Evolutionary conservation across 2,113 vertebrate species (phyloP), one percentile per base, ranked within the genome.

Genomic region (Rhynchopsitta pachyrhyncha): DNA sequence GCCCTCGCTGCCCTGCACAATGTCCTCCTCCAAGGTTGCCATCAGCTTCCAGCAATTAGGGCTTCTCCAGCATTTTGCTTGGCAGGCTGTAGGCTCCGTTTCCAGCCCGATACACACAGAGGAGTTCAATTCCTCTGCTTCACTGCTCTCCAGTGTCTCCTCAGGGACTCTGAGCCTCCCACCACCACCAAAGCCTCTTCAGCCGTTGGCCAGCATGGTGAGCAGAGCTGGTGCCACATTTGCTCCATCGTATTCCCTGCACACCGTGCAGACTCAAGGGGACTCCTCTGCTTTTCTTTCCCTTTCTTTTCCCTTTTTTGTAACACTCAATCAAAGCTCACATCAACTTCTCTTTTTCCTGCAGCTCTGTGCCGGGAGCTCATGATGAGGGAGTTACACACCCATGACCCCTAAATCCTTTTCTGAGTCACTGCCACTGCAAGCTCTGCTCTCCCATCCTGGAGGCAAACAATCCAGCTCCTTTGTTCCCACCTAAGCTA

Each of bases 1-100:
- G 73, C 90, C 83, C 87, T 69, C 5, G 0, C 74, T 90, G 90
- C 93, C 92, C 92, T 35, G 85, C 52, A 10, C 59, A 1, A 5
- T 77, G 92, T 96, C 96, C 92, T 96, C 92, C 88, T 96, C 82
- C 96, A 95, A 97, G 96, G 94, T 92, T 96, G 94, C 76, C 64
- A 83, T 63, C 71, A 88, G 90, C 88, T 85, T 9, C 90, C 88
- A 94, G 92, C 92, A 92, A 62, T 92, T 70, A 70, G 50, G 60
- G 74, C 46, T 89, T 20, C 82, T 92, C 76, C n/a, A 4, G 88
- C 53, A 3, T n/a, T 82, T 37, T 74, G 28, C 82, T 46, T 74
- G 79, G 11, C 74, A 82, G 73, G 82, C 71, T 82, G 55, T 4
- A 52, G 69, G 74, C 82, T 94, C 66, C 0, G 0, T 64, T 84